Evolutionary conservation across 2,888 invertebrate species (phyloP).

Genomic region (Panopea generosa): DNA sequence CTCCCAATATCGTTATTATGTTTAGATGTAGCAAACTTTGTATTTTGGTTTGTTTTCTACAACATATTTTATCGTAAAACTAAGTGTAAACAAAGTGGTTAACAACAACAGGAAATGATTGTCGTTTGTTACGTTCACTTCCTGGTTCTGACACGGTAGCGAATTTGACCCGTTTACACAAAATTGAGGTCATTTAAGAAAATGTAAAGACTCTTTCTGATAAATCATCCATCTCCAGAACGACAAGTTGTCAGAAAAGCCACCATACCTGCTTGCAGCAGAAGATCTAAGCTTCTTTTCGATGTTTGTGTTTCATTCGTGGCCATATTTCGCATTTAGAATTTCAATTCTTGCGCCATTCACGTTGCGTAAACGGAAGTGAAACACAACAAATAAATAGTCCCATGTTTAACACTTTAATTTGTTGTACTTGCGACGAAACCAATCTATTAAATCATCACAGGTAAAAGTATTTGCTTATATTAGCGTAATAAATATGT

Average conservation of each 20-base stretch:
- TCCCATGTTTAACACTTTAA: conserved; percentile 26
- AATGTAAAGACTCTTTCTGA: no score
- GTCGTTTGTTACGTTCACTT: conserved; percentile 72
- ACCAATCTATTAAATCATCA: background rate
- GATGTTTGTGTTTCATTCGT: conserved; percentile 58
- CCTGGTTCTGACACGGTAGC: conserved; percentile 68
- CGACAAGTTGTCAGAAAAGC: background rate
- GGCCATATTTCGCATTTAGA: conserved; percentile 65
- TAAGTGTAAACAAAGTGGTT: conserved; percentile 7
- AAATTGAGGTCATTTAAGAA: background rate
- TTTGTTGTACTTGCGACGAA: conserved; percentile 5
- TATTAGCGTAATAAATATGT: no score
- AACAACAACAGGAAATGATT: conserved; percentile 72
- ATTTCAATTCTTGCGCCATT: conserved; percentile 69
- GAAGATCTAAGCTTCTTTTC: conserved; percentile 73
- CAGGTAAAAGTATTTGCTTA: no score
- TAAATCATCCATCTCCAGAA: no score
- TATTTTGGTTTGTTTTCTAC: no score
- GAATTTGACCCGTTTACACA: background rate
- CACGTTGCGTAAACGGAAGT: conserved; percentile 69
- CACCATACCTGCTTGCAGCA: conserved; percentile 78
- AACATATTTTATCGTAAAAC: no score
- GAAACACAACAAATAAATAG: conserved; percentile 58
- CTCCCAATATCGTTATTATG: no score
- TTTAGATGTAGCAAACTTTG: no score